phyloP scores from a whole-genome alignment of 1,140 invertebrate genomes.

The Aethina tumida region DNA sequence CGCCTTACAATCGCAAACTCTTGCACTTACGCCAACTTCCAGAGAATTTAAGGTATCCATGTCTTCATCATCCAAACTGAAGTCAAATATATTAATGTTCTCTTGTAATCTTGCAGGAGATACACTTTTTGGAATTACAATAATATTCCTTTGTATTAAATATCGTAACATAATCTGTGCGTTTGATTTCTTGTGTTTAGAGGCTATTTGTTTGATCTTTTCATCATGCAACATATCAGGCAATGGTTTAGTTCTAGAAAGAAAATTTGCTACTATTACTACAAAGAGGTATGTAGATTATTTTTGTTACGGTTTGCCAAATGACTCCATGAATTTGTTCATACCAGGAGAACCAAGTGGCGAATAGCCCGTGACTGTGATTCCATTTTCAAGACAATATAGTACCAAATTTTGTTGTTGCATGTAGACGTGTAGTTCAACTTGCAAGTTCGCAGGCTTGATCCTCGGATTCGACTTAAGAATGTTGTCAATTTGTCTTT shows the following conservation, averaged over 20 bases:
- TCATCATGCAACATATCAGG: slow-evolving; percentile 60
- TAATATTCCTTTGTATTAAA: slow-evolving; percentile 60
- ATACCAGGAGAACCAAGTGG: slow-evolving; percentile 66
- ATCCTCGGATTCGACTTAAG: slow-evolving; percentile 49
- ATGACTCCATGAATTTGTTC: slow-evolving; percentile 14
- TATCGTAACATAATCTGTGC: slow-evolving; percentile 73
- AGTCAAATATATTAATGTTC: slow-evolving; percentile 55
- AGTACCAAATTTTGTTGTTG: slow-evolving; percentile 66
- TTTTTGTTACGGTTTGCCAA: slow-evolving; percentile 35
- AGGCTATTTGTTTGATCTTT: slow-evolving; percentile 56
- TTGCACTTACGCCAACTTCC: slow-evolving; percentile 51
- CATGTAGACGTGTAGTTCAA: slow-evolving; percentile 73
- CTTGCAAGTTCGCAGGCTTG: slow-evolving; percentile 59
- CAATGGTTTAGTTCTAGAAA: slow-evolving; percentile 36
- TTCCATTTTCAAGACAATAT: slow-evolving; percentile 59
- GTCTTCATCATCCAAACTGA: slow-evolving; percentile 45
- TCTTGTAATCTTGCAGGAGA: slow-evolving; percentile 57
- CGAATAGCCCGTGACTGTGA: slow-evolving; percentile 70
- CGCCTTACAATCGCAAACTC: slow-evolving; percentile 56
- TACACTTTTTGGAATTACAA: slow-evolving; percentile 78
- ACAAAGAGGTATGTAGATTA: too few species aligned
- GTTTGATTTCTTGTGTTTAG: slow-evolving; percentile 55
- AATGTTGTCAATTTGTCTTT: slow-evolving; percentile 53
- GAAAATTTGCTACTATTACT: too few species aligned
- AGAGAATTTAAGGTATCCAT: slow-evolving; percentile 42